Base-by-base conservation (phyloP, 2,113 vertebrate genomes). In the Camelus bactrianus region DNA sequence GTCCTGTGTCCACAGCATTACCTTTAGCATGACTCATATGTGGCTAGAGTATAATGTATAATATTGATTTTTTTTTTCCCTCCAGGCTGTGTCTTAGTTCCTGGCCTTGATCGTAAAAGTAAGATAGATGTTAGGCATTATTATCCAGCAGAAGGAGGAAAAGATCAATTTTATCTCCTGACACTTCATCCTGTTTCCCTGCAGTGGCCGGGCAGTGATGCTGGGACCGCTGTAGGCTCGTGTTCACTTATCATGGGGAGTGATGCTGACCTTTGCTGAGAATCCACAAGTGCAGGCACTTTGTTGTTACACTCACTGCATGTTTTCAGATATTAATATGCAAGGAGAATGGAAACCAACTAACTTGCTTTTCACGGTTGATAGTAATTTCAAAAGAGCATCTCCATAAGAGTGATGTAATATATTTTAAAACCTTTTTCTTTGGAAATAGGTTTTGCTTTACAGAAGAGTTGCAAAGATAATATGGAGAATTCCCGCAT, bases 121-220 rank as follows among this genome's bases (percentile, higher is more conserved):
- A 98, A 98, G 98, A 98, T 98, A 96, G 93, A 98, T 98, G 93
- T 94, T 98, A 85, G 92, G 65, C 75, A 97, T 98, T 98, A 98
- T 98, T 97, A 97, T 95, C 81, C 92, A 98, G 92, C 79, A 97
- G 91, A 98, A 98, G 96, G 62, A 50, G 83, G 96, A 93, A 97
- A 98, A 98, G 98, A 98, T 98, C 98, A 98, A 97, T 99, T 98
- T 98, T 98, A 90, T 98, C 72, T 95, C 70, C 75, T 72, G 0
- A 1, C 89, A 96, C 83, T 98, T 97, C 77, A 96, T 97, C 97
- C 72, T 19, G 16, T 95, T 80, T 20, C 96, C 46, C 96, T 96
- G 72, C 30, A 92, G 65, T 91, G 72, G 30, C 64, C 15, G 32
- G 86, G 83, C 88, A 87, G 58, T 64, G 91, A 82, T 32, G 56